Conservation (phyloP, 2,888 invertebrate genomes). For the Diarsia mendica region DNA sequence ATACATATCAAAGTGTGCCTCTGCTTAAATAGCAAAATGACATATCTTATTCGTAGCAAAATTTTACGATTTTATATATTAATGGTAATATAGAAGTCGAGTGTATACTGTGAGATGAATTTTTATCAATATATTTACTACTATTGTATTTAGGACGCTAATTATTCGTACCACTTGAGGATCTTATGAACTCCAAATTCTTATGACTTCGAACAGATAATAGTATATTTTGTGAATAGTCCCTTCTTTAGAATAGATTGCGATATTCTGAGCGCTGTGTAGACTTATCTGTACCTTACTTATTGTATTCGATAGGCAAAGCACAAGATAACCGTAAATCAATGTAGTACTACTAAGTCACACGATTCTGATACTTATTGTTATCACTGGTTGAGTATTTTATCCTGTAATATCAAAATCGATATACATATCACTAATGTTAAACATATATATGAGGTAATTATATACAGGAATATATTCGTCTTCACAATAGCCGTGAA, state of each 20-base stretch:
- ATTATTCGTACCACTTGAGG: conserved; percentile 85
- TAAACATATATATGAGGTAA: conserved; percentile 41
- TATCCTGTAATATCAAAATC: conserved; percentile 34
- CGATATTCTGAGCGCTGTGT: conserved; percentile 77
- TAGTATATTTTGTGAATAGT: conserved; percentile 87
- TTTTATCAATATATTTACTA: conserved; percentile 87
- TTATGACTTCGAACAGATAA: conserved; percentile 88
- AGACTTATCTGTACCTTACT: conserved; percentile 76
- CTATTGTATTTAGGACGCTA: conserved; percentile 86
- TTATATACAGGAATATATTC: conserved; percentile 59
- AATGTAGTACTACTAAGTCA: conserved; percentile 56
- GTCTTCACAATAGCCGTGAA: conserved; percentile 65
- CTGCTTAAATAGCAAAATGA: conserved; percentile 88
- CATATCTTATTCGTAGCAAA: conserved; percentile 87
- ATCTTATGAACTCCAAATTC: conserved; percentile 90
- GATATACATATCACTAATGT: conserved; percentile 56
- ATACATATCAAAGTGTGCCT: conserved; percentile 90
- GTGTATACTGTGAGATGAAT: conserved; percentile 85
- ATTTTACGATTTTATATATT: conserved; percentile 87
- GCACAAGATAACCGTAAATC: conserved; percentile 59
- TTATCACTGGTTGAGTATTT: conserved; percentile 29
- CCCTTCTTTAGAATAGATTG: conserved; percentile 82
- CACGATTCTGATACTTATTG: conserved; percentile 47
- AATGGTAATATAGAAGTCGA: conserved; percentile 78
- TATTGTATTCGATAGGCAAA: conserved; percentile 62